A percentile compares a stretch with the other conserved stretches of the same genome.
These are phyloP conservation scores for Fulica atra DNA, from an alignment of 2,113 vertebrate genomes.

Conservation along the genomic window DNA sequence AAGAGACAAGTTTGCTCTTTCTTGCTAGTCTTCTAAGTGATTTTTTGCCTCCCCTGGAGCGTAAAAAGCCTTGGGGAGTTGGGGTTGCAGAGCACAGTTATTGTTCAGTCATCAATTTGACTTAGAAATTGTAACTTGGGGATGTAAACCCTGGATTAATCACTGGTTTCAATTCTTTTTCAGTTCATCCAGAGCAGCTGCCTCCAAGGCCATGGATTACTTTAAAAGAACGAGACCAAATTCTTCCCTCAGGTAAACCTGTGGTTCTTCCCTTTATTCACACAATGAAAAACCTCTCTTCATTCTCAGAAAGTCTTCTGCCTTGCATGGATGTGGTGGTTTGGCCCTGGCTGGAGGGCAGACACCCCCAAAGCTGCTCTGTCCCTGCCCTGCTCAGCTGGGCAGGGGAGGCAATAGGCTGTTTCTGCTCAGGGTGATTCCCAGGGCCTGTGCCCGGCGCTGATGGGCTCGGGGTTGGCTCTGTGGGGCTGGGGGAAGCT, in stretches of 20 bases:
- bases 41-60: neutral
- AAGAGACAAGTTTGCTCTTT: neutral
- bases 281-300: neutral
- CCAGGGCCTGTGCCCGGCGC: too few relatives aligned
- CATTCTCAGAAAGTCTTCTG: neutral
- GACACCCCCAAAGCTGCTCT: too few relatives aligned
- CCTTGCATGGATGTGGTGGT: neutral
- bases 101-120: neutral
- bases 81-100: neutral
- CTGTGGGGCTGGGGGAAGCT: too few relatives aligned
- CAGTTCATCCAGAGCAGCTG: constrained; percentile 98
- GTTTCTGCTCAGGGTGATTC: too few relatives aligned
- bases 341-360: too few relatives aligned
- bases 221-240: constrained; percentile 95
- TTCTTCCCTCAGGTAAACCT: constrained; percentile 88
- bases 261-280: neutral
- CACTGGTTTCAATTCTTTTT: neutral
- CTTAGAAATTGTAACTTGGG: neutral
- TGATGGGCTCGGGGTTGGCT: too few relatives aligned
- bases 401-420: too few relatives aligned
- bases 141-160: neutral
- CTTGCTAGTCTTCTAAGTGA: neutral
- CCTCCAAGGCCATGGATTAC: constrained; percentile 98
- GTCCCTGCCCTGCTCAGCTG: too few relatives aligned
- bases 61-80: neutral